Evolutionary conservation across 2,797 vertebrate genomes (phyloP).

Genomic region (Tamandua tetradactyla): DNA sequence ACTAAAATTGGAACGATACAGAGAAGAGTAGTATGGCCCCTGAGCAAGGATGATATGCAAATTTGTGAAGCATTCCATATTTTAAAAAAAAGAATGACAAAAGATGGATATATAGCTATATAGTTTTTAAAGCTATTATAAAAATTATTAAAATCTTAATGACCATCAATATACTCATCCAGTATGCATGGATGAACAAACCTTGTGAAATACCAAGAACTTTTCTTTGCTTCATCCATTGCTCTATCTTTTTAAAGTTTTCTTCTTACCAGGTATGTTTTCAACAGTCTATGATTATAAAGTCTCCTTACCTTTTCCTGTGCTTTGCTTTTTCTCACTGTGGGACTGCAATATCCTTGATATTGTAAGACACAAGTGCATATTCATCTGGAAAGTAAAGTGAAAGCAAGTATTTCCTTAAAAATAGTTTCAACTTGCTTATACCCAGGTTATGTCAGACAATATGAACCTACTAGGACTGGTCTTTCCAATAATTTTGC

Average conservation of each 20-base stretch:
- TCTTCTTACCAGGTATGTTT: not conserved
- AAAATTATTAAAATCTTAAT: not conserved
- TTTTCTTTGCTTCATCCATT: not conserved
- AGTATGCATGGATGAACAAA: not conserved
- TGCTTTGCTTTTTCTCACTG: not conserved
- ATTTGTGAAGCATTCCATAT: no score
- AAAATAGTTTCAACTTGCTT: not conserved
- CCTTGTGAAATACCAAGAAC: not conserved
- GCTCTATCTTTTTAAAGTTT: not conserved
- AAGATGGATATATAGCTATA: not conserved
- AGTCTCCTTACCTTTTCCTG: slow-evolving; percentile 49
- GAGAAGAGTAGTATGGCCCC: no score
- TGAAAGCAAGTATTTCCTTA: not conserved
- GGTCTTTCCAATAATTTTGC: not conserved
- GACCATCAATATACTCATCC: not conserved
- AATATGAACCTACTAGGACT: not conserved
- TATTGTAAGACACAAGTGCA: slow-evolving; percentile 62
- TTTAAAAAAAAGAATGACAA: not conserved
- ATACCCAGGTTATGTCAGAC: not conserved
- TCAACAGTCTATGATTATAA: not conserved
- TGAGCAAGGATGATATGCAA: no score
- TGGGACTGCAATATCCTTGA: not conserved
- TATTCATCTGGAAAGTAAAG: slow-evolving; percentile 73
- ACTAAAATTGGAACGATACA: no score
- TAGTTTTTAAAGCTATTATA: slow-evolving; percentile 15